A percentile compares a stretch with the other conserved stretches of the same genome.
phyloP scores from a whole-genome alignment of 2,797 vertebrate species.

The Lagorchestes hirsutus region DNA sequence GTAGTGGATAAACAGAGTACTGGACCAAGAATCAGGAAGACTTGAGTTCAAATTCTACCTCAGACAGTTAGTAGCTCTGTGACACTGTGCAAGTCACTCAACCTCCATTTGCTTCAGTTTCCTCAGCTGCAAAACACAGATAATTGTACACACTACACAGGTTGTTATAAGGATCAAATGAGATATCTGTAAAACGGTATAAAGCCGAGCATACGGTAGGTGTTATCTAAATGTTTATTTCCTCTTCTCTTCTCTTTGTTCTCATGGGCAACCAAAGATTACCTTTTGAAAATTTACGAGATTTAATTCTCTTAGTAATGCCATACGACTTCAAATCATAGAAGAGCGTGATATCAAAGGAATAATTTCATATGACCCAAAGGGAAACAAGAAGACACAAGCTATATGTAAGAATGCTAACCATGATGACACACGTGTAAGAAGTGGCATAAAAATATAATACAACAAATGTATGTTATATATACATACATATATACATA shows the following conservation, averaged over 20 bases:
- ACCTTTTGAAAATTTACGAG: background rate
- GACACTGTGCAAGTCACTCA: background rate
- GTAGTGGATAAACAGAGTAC: background rate
- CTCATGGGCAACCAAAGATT: background rate
- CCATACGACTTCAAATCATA: background rate
- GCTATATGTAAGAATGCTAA: background rate
- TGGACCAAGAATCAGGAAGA: background rate
- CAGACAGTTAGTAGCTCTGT: background rate
- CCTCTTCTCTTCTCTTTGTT: background rate
- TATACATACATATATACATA: too few species aligned
- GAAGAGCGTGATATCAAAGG: background rate
- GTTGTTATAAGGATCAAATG: background rate
- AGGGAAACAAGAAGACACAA: background rate
- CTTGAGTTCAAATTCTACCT: background rate
- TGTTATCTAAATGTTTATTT: background rate
- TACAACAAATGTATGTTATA: background rate
- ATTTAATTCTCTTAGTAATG: background rate
- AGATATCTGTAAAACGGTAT: background rate
- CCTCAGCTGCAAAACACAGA: background rate
- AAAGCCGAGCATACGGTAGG: background rate
- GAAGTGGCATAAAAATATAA: background rate
- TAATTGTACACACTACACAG: constrained; percentile 1
- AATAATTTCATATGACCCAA: background rate
- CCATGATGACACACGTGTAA: background rate
- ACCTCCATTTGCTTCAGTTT: constrained; percentile 8